Evolutionary conservation across 2,888 invertebrate species (phyloP).

Genomic region (Scaptodrosophila latifasciaeformis): DNA sequence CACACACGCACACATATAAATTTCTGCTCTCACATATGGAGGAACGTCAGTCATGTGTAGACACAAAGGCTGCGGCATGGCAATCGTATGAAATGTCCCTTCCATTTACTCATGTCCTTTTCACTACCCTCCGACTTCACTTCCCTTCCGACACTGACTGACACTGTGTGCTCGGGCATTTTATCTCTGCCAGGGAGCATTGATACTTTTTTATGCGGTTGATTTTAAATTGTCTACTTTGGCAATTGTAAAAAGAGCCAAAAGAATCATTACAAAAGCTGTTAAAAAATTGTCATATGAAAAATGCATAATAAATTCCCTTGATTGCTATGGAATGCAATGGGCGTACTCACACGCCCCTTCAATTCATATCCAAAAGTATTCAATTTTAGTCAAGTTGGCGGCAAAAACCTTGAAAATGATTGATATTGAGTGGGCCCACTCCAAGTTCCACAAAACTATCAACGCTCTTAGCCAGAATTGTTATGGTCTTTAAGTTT

Average conservation of each 20-base stretch:
- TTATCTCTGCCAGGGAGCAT: neutral
- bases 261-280: constrained; percentile 5
- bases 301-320: constrained; percentile 65
- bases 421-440: no score
- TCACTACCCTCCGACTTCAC: no score
- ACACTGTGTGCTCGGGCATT: neutral
- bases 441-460: no score
- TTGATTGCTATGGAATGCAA: constrained; percentile 40
- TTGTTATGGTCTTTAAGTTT: no score
- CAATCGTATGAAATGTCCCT: no score
- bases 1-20: neutral
- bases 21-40: constrained; percentile 23
- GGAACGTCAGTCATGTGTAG: constrained; percentile 35
- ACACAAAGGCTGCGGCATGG: constrained; percentile 39
- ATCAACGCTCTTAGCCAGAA: no score
- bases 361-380: no score
- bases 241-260: constrained; percentile 7
- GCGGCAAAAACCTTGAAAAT: no score
- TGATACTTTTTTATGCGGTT: constrained; percentile 49
- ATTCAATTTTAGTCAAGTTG: no score
- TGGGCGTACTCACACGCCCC: constrained; percentile 41
- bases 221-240: constrained; percentile 60
- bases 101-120: no score
- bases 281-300: constrained; percentile 52
- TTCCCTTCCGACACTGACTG: neutral